Conservation (phyloP, 1,140 invertebrate species). For the Harpegnathos saltator region DNA sequence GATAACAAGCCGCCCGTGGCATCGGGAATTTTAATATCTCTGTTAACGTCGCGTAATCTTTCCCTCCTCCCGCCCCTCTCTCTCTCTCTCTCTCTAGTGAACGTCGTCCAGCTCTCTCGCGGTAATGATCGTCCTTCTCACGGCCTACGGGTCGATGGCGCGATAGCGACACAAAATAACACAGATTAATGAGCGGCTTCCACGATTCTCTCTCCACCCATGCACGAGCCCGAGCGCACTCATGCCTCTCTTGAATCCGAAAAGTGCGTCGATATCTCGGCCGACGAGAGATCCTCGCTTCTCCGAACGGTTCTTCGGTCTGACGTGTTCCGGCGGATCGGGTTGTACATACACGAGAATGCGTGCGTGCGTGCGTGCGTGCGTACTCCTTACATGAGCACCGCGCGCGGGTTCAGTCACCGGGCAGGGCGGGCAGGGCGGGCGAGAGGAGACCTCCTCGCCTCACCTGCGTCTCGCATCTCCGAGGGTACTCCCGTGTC, state of each 20-base stretch:
- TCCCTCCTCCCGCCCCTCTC: neutral
- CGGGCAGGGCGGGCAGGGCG: conserved; percentile 69
- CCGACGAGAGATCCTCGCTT: conserved; percentile 67
- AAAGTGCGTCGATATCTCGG: conserved; percentile 50
- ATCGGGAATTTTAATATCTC: conserved; percentile 35
- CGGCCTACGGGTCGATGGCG: conserved; percentile 47
- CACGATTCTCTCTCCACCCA: conserved; percentile 15
- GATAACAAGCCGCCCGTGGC: conserved; percentile 12
- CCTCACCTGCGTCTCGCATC: conserved; percentile 74
- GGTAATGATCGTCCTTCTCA: conserved; percentile 44
- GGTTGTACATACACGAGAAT: neutral
- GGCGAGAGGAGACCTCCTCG: conserved; percentile 75
- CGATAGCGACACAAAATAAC: conserved; percentile 44
- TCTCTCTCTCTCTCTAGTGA: neutral
- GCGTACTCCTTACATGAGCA: conserved; percentile 54
- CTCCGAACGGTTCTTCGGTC: conserved; percentile 61
- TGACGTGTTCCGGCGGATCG: neutral
- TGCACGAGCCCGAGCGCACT: neutral
- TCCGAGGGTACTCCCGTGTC: conserved; percentile 69
- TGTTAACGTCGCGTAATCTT: neutral
- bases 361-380: neutral
- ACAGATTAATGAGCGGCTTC: conserved; percentile 39
- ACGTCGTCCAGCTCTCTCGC: conserved; percentile 5
- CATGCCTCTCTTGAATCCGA: conserved; percentile 27
- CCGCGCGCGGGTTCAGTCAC: conserved; percentile 78